A percentile compares a stretch with the other conserved stretches of the same genome.
These are phyloP conservation scores for Propsilocerus akamusi DNA, from an alignment of 1,140 invertebrate genomes.

Conservation along the genomic window DNA sequence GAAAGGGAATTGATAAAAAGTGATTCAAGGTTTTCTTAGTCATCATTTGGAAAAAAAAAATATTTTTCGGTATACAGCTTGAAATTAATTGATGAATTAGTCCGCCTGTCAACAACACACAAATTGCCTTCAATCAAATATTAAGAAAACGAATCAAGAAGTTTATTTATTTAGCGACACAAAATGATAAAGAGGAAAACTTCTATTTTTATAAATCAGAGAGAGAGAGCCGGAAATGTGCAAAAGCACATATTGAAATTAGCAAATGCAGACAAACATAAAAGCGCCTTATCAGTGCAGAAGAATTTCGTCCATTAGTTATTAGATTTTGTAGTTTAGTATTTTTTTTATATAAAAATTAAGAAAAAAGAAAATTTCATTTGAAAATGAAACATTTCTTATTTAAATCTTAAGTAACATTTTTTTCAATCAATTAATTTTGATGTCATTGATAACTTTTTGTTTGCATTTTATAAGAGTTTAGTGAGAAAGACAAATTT, in stretches of 20 bases:
- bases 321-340: not conserved
- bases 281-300: conserved; percentile 1
- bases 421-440: not conserved
- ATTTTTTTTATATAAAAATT: not conserved
- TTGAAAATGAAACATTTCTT: not conserved
- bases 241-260: too few species aligned
- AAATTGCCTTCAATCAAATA: not conserved
- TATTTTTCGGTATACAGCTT: too few species aligned
- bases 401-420: not conserved
- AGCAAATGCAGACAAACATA: not conserved
- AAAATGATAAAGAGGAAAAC: not conserved
- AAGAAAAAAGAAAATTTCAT: not conserved
- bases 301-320: not conserved
- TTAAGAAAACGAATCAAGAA: not conserved
- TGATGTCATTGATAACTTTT: not conserved
- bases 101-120: not conserved
- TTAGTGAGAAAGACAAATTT: too few species aligned
- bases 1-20: too few species aligned
- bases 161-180: not conserved
- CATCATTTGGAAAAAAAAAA: too few species aligned
- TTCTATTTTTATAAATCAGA: not conserved
- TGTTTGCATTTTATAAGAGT: not conserved
- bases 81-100: too few species aligned
- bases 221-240: too few species aligned
- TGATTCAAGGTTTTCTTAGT: too few species aligned